Percentiles rank a stretch among this genome's conserved stretches.
Conservation (phyloP, 2,888 invertebrate species). For the Chalcis sispes region DNA sequence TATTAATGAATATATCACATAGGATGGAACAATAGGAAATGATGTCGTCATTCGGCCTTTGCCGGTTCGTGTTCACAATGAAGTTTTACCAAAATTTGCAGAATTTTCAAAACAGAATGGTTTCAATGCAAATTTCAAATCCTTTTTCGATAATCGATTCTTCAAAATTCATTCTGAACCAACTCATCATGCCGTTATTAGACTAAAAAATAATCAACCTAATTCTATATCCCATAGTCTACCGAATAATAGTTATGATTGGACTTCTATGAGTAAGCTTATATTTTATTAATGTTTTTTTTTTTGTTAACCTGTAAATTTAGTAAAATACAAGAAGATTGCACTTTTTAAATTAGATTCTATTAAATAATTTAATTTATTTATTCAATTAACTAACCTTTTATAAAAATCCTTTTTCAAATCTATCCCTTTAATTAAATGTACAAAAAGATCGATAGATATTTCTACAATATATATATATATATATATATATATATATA, state of each 20-base stretch:
- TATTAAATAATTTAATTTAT: background rate
- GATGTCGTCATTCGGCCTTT: conserved; percentile 18
- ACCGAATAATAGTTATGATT: too few relatives aligned
- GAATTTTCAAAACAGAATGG: background rate
- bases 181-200: conserved; percentile 30
- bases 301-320: too few relatives aligned
- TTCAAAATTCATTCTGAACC: background rate
- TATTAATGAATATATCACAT: background rate
- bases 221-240: too few relatives aligned
- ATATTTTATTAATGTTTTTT: too few relatives aligned
- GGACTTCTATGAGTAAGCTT: too few relatives aligned
- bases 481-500: too few relatives aligned
- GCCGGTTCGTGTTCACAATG: conserved; percentile 13
- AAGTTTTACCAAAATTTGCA: conserved; percentile 1
- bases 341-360: too few relatives aligned
- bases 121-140: background rate
- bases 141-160: background rate
- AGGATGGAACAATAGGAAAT: conserved; percentile 35
- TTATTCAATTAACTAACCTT: background rate
- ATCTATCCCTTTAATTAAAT: too few relatives aligned
- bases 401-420: too few relatives aligned
- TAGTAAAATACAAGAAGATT: too few relatives aligned
- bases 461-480: too few relatives aligned
- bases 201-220: background rate
- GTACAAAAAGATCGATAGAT: too few relatives aligned